Conservation (phyloP, 2,113 vertebrate species). For the Ammodramus savannarum region DNA sequence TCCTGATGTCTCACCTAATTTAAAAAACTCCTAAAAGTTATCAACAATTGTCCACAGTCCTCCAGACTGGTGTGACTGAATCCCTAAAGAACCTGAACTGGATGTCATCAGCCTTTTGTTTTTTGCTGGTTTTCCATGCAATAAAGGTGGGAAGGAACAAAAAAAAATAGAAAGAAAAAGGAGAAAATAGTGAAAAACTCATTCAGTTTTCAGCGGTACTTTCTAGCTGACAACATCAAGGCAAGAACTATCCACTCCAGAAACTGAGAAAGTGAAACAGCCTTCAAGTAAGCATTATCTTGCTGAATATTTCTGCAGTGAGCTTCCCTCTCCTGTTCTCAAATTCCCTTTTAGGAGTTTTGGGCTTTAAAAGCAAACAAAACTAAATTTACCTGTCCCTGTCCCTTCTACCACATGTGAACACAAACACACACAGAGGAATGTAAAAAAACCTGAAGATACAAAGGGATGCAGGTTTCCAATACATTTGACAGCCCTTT, state of each 20-base stretch:
- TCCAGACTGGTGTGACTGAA: not conserved
- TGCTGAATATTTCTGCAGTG: not conserved
- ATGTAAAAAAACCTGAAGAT: not conserved
- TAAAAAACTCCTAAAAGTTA: not conserved
- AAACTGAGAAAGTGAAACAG: not conserved
- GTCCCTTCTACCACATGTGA: not conserved
- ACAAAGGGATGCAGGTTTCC: not conserved
- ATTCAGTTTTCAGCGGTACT: not conserved
- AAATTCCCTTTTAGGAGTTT: not conserved
- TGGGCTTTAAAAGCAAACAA: not conserved
- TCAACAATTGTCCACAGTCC: not conserved
- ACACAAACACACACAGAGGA: not conserved
- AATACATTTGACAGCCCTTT: not conserved
- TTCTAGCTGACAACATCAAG: not conserved
- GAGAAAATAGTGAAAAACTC: not conserved
- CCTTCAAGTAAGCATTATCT: not conserved
- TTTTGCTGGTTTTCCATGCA: not conserved
- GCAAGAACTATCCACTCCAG: not conserved
- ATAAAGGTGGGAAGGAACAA: not conserved
- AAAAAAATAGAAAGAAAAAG: not conserved
- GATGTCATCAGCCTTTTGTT: not conserved
- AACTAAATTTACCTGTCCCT: not conserved
- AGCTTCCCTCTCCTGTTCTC: not conserved
- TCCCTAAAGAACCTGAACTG: not conserved
- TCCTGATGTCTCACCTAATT: not conserved